Conservation (phyloP, 2,797 vertebrate species). For the Clarias fuscus region DNA sequence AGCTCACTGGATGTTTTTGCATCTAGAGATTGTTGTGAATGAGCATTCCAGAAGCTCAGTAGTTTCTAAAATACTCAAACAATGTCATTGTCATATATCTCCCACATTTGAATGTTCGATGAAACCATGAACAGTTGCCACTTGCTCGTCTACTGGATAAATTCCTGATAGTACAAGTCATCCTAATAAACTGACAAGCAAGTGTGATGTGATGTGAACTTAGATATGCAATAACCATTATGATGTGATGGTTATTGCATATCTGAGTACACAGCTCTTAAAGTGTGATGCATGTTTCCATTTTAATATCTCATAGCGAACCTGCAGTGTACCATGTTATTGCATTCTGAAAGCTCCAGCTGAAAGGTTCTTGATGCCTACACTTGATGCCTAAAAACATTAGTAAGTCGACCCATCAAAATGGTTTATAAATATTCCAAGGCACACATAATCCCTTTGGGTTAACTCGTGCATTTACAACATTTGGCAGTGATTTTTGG, state of each 20-base stretch:
- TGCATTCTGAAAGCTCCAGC: constrained; percentile 2
- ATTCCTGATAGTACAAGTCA: neutral
- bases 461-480: neutral
- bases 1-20: neutral
- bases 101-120: neutral
- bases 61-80: neutral
- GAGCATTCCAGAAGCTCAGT: neutral
- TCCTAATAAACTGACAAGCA: neutral
- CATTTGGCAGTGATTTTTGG: neutral
- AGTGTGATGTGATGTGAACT: neutral
- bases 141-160: neutral
- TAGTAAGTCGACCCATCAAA: neutral
- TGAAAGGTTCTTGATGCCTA: neutral
- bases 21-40: neutral
- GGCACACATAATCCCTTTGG: neutral
- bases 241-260: constrained; percentile 8
- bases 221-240: constrained; percentile 16
- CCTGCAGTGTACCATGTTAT: constrained; percentile 13
- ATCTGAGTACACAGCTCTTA: constrained; percentile 4
- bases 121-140: neutral
- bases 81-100: neutral
- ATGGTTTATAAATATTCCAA: neutral
- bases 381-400: neutral
- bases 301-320: constrained; percentile 30
- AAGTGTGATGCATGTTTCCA: constrained; percentile 38